Conservation (phyloP, 2,797 vertebrate genomes). For the Antennarius maculatus region DNA sequence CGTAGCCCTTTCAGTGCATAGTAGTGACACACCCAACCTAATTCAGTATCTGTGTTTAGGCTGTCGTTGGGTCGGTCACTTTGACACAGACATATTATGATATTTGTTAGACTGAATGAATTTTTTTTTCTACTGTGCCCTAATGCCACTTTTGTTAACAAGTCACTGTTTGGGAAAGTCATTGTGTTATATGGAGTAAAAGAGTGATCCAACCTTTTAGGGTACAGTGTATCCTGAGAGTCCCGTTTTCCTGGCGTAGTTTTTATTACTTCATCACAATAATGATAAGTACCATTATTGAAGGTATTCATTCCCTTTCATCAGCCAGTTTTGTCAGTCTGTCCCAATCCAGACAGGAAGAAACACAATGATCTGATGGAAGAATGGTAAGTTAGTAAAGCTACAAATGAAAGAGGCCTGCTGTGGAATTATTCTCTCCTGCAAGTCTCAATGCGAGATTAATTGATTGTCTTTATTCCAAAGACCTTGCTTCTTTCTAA, state of each 20-base stretch:
- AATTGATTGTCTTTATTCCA: not conserved
- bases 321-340: conserved; percentile 54
- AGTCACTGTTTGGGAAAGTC: conserved; percentile 35
- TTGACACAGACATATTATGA: conserved; percentile 51
- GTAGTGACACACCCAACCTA: conserved; percentile 1
- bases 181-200: conserved; percentile 19
- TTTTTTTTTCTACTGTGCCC: conserved; percentile 2
- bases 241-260: conserved; percentile 13
- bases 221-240: conserved; percentile 34
- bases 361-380: conserved; percentile 15
- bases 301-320: conserved; percentile 38
- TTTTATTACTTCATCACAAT: conserved; percentile 31
- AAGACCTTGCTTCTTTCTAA: conserved; percentile 1
- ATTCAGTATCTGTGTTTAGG: conserved; percentile 7
- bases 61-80: conserved; percentile 31
- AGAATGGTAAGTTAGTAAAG: conserved; percentile 2
- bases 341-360: conserved; percentile 41
- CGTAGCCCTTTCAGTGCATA: not conserved
- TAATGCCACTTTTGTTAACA: conserved; percentile 29
- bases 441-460: not conserved
- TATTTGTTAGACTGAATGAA: conserved; percentile 22
- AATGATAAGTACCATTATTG: conserved; percentile 37
- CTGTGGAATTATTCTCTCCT: conserved; percentile 4
- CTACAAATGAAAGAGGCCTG: not conserved
- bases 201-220: conserved; percentile 10